These are phyloP conservation scores for Paratilapia polleni DNA, from an alignment of 2,113 vertebrate species.

Conservation along the genomic window DNA sequence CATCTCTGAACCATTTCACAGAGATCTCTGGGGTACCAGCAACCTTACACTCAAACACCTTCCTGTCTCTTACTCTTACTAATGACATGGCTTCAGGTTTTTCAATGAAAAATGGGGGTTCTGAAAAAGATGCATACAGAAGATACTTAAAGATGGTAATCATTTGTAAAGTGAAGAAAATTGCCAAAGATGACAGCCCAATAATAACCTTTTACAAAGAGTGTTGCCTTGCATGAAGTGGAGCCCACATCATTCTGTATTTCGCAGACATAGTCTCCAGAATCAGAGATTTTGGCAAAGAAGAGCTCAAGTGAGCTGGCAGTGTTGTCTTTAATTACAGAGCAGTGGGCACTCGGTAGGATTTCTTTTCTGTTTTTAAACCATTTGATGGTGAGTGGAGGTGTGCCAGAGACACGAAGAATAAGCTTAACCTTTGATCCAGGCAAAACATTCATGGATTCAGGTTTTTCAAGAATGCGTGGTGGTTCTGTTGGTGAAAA, in stretches of 20 bases:
- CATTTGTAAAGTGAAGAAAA: background rate
- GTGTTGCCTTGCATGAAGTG: constrained; percentile 85
- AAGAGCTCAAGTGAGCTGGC: constrained; percentile 91
- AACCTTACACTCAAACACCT: constrained; percentile 87
- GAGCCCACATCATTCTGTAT: constrained; percentile 93
- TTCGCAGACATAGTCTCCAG: constrained; percentile 92
- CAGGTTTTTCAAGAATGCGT: constrained; percentile 90
- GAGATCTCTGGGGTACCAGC: constrained; percentile 88
- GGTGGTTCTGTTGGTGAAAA: constrained; percentile 86
- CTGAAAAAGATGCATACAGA: constrained; percentile 70
- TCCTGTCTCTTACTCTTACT: constrained; percentile 85
- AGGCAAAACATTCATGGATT: constrained; percentile 89
- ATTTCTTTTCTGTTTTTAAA: constrained; percentile 95
- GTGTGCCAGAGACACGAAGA: constrained; percentile 87
- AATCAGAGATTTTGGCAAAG: constrained; percentile 88
- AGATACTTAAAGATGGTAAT: background rate
- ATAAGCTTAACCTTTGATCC: constrained; percentile 90
- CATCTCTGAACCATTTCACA: constrained; percentile 89
- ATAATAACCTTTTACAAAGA: constrained; percentile 96
- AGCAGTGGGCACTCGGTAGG: constrained; percentile 84
- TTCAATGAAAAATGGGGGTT: constrained; percentile 88
- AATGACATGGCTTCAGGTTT: constrained; percentile 87
- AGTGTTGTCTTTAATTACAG: constrained; percentile 88
- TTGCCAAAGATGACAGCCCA: background rate
- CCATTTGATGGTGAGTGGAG: constrained; percentile 92